A percentile compares a stretch with the other conserved stretches of the same genome.
phyloP scores from a whole-genome alignment of 2,113 vertebrate genomes.

The Centropus bengalensis region DNA sequence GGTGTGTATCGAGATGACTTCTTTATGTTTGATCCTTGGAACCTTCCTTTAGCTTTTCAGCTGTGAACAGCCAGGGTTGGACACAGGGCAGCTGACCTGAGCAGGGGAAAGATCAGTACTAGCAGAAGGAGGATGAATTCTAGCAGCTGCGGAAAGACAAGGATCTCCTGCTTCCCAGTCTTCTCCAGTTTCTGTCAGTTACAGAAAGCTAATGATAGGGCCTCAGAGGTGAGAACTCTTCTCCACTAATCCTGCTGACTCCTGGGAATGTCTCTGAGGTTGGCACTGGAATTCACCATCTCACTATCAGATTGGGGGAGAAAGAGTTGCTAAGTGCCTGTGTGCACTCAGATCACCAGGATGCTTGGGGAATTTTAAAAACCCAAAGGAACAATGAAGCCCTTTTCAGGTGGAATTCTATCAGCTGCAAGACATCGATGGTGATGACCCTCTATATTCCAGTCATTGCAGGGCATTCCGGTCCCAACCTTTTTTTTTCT shows the following conservation, averaged over 20 bases:
- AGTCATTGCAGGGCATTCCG: background rate
- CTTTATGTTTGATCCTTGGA: background rate
- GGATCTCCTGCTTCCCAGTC: background rate
- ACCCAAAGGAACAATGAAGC: background rate
- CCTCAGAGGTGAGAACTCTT: background rate
- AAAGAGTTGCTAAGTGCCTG: background rate
- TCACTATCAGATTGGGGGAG: background rate
- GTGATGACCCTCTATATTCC: background rate
- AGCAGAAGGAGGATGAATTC: background rate
- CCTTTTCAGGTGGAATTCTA: conserved; percentile 14
- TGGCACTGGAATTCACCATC: background rate
- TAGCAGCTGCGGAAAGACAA: background rate
- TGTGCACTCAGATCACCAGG: background rate
- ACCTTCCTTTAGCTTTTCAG: background rate
- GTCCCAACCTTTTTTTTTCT: background rate
- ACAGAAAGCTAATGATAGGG: background rate
- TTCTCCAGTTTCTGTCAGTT: background rate
- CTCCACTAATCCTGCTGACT: background rate
- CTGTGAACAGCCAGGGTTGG: background rate
- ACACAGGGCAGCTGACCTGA: background rate
- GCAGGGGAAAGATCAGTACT: background rate
- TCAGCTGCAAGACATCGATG: background rate
- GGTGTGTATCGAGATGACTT: background rate
- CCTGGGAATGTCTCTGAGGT: background rate
- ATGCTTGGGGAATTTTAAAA: background rate